Base-by-base conservation (phyloP, 2,113 vertebrate species). In the Thamnaconus septentrionalis region DNA sequence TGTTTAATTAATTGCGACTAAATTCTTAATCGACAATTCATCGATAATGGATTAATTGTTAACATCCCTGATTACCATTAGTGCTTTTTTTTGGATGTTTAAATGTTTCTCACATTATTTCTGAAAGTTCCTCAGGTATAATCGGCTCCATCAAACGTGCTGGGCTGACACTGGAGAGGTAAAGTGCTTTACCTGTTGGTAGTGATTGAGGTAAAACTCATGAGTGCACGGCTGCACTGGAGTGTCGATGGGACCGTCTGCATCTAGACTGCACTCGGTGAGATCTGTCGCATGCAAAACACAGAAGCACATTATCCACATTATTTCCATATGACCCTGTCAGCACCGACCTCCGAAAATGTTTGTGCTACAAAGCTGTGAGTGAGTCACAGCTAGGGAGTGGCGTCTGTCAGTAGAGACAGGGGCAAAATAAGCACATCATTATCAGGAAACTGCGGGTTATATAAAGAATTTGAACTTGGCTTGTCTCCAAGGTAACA, bases 141-240 rank as follows among this genome's bases (percentile, higher is more conserved):
- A 46, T 31, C 18, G 18, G 8, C 5, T 46, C 7, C 11, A 8
- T 4, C 8, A 48, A 48, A 7, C 47, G 8, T 5, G 4, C 7
- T 4, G 5, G 8, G 5, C 6, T 47, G 6, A 6, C 10, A 11
- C 6, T 41, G 40, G 8, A 54, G 3, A 52, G 12, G 48, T 56
- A 39, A 56, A 41, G 50, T 40, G 4, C 49, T 85, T 87, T 80
- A 98, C 96, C 93, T 93, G 90, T 64, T 91, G 88, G 77, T 65
- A 87, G 82, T 93, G 95, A 5, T 84, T 79, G 4, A 69, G 84
- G 83, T 96, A 98, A 86, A 99, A 98, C 41, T 95, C 92, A 4
- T 89, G 78, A 6, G 92, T 90, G 73, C 95, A 96, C 0, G 88
- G 88, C 51, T 92, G 93, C 63, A 98, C 92, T 0, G 89, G 87